Evolutionary conservation across 2,888 invertebrate species (phyloP), one percentile per base, ranked within the genome.

Genomic region (Mylabris sibirica): DNA sequence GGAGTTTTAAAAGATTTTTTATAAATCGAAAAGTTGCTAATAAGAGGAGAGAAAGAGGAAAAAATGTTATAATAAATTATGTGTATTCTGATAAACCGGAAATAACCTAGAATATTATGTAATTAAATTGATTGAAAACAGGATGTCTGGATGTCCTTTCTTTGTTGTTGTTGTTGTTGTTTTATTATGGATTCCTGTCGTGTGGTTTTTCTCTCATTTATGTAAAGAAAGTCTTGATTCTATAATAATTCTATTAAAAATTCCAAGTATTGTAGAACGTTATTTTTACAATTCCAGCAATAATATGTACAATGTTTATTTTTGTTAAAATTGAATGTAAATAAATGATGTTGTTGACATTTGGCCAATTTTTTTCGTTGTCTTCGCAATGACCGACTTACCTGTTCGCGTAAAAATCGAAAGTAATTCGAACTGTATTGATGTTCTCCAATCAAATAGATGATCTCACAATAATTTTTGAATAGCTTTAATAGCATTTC

Each of bases 61-160:
- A 30, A 30, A 30, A 1, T 5, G 30, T 6, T 30, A 30, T 8
- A 30, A 30, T 30, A 30, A 30, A 30, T n/a, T n/a, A n/a, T 44
- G n/a, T 6, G 4, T 17, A 5, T 24, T 57, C 57, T 62, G 65
- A 62, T 63, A 44, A 60, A 68, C 65, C 65, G 68, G 65, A 68
- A 68, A 64, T 65, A 65, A 68, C 68, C 68, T 68, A 60, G 68
- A 68, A 65, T 68, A 65, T 68, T 68, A 26, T 63, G 63, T 68
- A 68, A 68, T 68, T 68, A 65, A 63, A 57, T 57, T 65, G 22
- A 61, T 24, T 17, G 38, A 35, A 60, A 68, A 68, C 49, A 68
- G 68, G 64, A 67, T 59, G 64, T 62, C 59, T 49, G 22, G 57
- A 34, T 62, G 63, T 62, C 60, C 65, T 68, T 68, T 68, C 24